A percentile compares a stretch with the other conserved stretches of the same genome.
Evolutionary conservation across 2,113 vertebrate species (phyloP).

Genomic region (Gymnorhina tibicen): DNA sequence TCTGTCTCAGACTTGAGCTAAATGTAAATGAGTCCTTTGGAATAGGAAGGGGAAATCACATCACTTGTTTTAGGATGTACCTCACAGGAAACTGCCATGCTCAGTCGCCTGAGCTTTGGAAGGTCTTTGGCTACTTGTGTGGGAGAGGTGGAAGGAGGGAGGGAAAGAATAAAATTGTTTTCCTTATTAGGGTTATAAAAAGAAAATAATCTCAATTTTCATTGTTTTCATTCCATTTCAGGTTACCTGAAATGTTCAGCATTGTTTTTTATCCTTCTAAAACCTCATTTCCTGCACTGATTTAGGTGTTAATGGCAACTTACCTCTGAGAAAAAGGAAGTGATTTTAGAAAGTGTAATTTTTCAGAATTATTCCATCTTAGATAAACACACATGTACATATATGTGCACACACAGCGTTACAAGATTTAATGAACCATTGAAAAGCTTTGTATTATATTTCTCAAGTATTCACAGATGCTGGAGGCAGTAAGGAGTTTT

Average conservation of each 20-base stretch:
- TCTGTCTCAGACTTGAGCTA: background rate
- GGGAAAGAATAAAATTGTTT: background rate
- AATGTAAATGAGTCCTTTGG: background rate
- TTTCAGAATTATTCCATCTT: background rate
- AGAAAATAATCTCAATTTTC: background rate
- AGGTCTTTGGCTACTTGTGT: background rate
- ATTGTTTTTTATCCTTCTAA: background rate
- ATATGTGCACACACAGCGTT: background rate
- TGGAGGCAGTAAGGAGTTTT: background rate
- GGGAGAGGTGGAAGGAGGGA: background rate
- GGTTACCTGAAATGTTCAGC: background rate
- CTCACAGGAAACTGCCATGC: background rate
- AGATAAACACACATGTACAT: background rate
- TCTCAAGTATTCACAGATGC: background rate
- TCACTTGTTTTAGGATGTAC: background rate
- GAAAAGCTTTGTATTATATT: background rate
- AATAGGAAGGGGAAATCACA: background rate
- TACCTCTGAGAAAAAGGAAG: background rate
- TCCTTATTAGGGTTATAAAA: background rate
- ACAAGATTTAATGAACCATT: background rate
- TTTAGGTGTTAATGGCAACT: background rate
- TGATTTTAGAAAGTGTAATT: background rate
- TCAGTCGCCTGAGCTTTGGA: background rate
- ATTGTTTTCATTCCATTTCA: background rate
- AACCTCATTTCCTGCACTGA: background rate